Percentiles rank a stretch among this genome's conserved stretches.
Evolutionary conservation across 2,888 invertebrate genomes (phyloP).

Genomic region (Lithosia quadra): DNA sequence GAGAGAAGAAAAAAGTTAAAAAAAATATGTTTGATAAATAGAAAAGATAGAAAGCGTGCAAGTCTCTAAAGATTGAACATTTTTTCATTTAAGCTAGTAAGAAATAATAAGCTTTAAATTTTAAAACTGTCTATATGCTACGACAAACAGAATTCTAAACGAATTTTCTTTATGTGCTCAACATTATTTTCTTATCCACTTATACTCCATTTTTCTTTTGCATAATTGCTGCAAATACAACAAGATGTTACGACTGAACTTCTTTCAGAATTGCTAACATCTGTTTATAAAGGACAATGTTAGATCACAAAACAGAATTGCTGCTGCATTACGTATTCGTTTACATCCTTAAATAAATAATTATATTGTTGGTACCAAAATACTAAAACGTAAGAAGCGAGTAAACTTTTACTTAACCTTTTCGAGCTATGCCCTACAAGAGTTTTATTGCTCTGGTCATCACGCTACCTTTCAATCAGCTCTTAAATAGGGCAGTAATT

Average conservation of each 20-base stretch:
- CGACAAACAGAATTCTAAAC: not conserved
- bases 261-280: not conserved
- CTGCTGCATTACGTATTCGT: not conserved
- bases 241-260: not conserved
- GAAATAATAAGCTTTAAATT: conserved; percentile 40
- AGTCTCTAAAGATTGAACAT: not conserved
- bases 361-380: not conserved
- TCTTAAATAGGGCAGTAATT: not conserved
- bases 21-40: too few species aligned
- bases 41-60: too few species aligned
- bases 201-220: not conserved
- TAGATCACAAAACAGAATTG: not conserved
- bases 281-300: not conserved
- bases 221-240: not conserved
- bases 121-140: conserved; percentile 20
- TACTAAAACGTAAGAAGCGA: not conserved
- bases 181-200: not conserved
- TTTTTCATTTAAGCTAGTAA: conserved; percentile 6
- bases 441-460: not conserved
- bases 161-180: not conserved
- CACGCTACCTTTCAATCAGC: not conserved
- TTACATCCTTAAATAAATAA: not conserved
- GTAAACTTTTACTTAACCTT: too few species aligned
- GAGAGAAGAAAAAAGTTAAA: too few species aligned
- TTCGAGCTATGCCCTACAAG: not conserved